Percentiles rank a stretch among this genome's conserved stretches.
Conservation (phyloP, 2,888 invertebrate genomes). For the Syritta pipiens region DNA sequence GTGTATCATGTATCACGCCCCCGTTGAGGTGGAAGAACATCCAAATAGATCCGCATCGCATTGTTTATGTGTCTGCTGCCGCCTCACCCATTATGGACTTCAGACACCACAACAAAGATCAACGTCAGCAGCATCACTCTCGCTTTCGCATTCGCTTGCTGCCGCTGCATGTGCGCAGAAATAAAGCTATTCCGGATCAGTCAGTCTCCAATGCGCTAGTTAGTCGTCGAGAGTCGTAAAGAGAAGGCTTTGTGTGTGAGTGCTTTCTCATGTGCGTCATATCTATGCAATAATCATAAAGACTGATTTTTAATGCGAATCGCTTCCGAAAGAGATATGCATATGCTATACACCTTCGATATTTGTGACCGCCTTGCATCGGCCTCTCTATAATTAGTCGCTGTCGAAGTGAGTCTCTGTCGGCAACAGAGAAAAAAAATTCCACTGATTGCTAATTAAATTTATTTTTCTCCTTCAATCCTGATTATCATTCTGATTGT, state of each 20-base stretch:
- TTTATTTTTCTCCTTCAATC: neutral
- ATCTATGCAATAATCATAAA: constrained; percentile 25
- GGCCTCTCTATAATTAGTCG: constrained; percentile 20
- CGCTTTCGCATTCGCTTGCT: neutral
- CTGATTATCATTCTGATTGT: constrained; percentile 1
- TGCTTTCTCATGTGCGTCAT: no score
- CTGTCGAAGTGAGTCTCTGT: neutral
- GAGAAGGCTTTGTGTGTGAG: no score
- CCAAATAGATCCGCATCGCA: no score
- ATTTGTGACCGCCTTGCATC: neutral
- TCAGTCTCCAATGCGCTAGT: neutral
- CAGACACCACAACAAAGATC: no score
- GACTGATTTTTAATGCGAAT: neutral
- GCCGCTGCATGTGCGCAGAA: neutral
- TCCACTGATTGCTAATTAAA: constrained; percentile 25
- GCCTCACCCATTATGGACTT: no score
- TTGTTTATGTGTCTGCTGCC: no score
- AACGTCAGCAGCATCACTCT: neutral
- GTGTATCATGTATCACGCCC: no score
- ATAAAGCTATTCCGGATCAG: neutral
- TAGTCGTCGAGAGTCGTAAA: no score
- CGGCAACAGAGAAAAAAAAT: constrained; percentile 9
- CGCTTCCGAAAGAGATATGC: neutral
- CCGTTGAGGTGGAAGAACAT: no score
- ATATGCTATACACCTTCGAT: neutral